These are phyloP conservation scores for Argyresthia albistria DNA, from an alignment of 2,888 invertebrate genomes.

Conservation along the genomic window DNA sequence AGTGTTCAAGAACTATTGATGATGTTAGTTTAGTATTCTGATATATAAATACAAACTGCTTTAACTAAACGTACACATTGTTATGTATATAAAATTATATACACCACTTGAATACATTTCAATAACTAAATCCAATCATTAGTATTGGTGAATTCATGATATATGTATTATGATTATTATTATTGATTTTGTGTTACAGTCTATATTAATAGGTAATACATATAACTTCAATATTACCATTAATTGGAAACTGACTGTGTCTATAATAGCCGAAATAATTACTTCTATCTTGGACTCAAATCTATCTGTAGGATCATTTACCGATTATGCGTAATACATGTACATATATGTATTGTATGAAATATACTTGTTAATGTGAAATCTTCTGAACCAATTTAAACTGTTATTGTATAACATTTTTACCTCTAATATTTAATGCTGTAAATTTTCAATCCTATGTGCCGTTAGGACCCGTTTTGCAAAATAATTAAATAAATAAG, in stretches of 20 bases:
- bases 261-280: slow-evolving; percentile 16
- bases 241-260: slow-evolving; percentile 21
- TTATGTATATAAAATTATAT: no score
- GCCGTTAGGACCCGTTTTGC: slow-evolving; percentile 1
- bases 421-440: slow-evolving; percentile 12
- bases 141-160: no score
- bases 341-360: slow-evolving; percentile 12
- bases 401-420: slow-evolving; percentile 19
- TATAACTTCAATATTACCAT: no score
- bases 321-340: slow-evolving; percentile 14
- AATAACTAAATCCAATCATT: no score
- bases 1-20: not conserved
- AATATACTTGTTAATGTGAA: slow-evolving; percentile 19
- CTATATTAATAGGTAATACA: slow-evolving; percentile 20
- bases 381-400: slow-evolving; percentile 23
- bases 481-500: not conserved
- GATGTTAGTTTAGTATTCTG: not conserved
- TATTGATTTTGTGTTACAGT: slow-evolving; percentile 5
- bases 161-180: not conserved
- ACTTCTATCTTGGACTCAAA: slow-evolving; percentile 15
- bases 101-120: no score
- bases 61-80: no score
- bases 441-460: not conserved
- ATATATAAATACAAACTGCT: no score
- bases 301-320: not conserved